A percentile compares a stretch with the other conserved stretches of the same genome.
These are phyloP conservation scores for Ameiurus melas DNA, from an alignment of 2,113 vertebrate species.

Conservation along the genomic window DNA sequence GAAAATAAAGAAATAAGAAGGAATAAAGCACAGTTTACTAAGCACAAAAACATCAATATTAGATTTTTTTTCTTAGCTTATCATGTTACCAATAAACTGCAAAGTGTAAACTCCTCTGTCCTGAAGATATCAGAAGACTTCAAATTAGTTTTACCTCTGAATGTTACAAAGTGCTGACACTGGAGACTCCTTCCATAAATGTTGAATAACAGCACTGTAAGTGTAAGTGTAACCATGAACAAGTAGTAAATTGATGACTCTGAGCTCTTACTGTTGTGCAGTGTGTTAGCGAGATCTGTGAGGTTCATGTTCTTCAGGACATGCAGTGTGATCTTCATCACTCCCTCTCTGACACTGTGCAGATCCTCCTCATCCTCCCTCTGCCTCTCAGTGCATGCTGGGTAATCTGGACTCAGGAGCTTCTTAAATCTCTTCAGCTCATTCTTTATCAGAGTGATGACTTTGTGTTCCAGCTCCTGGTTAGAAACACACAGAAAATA, in stretches of 20 bases:
- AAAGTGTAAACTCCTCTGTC: too few species aligned
- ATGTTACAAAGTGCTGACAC: too few species aligned
- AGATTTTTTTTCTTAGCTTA: too few species aligned
- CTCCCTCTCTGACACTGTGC: constrained; percentile 2
- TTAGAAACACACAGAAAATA: background rate
- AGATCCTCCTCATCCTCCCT: background rate
- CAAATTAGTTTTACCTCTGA: too few species aligned
- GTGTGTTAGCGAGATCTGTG: background rate
- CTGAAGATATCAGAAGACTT: too few species aligned
- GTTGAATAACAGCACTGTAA: too few species aligned
- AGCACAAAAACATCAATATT: background rate
- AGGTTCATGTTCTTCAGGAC: background rate
- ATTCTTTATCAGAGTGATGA: background rate
- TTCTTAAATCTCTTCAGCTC: background rate
- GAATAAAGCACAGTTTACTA: background rate
- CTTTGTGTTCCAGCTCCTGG: background rate
- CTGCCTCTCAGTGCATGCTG: background rate
- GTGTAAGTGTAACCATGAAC: too few species aligned
- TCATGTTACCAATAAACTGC: too few species aligned
- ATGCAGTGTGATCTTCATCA: background rate
- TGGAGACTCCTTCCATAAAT: too few species aligned
- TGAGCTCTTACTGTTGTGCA: background rate
- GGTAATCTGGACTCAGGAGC: background rate
- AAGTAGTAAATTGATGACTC: background rate
- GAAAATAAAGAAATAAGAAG: background rate